Base-by-base conservation (phyloP, 2,888 invertebrate genomes). In the Alsophila aescularia region DNA sequence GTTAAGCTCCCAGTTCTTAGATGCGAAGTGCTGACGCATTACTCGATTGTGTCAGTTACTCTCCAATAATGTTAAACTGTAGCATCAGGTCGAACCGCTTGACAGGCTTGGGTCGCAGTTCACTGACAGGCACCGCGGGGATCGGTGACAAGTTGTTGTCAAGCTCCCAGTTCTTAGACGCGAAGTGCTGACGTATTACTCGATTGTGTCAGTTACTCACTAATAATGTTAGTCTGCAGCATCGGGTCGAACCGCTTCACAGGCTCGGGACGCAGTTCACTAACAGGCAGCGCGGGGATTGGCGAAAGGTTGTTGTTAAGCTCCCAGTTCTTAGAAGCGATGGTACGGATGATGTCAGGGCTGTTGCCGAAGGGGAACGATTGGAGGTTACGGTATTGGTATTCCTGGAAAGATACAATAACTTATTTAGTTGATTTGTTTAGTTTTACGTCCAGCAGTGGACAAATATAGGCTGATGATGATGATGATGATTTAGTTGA, bases 51-150 rank as follows among this genome's bases (percentile, higher is more conserved):
- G n/a, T n/a, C n/a, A n/a, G n/a, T n/a, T n/a, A n/a, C n/a, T n/a
- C n/a, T n/a, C n/a, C n/a, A 27, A 90, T 79, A 29, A 87, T 77
- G 32, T 89, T 90, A 3, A 83, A 86, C 75, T 90, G 90, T 53
- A 91, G 64, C 86, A 90, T 86, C 2, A 90, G 90, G 48, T 92
- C 92, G 66, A 76, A 87, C 63, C 90, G 81, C 77, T 92, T 92
- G 36, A 83, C 81, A 0, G 85, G 79, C 40, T 92, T 90, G 0
- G 86, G 81, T 4, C 90, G 75, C 9, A 90, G 66, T 7, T 92
- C 92, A 4, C 73, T 75, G 35, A 87, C 66, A 0, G 90, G 83
- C 58, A 87, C 59, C 9, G 77, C 59, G 0, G 83, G 74, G 8
- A 83, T 61, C 0, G 83, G 86, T 1, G 81, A 81, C 8, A 90